Percentiles rank a stretch among this genome's conserved stretches.
Evolutionary conservation across 2,888 invertebrate genomes (phyloP).

Genomic region (Chrysolina americana): DNA sequence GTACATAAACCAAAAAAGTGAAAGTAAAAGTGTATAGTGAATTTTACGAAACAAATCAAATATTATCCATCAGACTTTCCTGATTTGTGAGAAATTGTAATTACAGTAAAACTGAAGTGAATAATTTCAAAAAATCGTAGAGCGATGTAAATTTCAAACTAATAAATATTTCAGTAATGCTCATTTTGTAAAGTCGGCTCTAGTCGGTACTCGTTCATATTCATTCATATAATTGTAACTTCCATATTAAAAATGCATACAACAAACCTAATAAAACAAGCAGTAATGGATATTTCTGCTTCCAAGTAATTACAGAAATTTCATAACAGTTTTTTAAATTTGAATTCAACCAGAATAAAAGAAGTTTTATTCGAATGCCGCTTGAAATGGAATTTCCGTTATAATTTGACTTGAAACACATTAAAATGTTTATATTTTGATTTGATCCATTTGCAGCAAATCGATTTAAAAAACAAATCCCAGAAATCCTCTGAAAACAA

Average conservation of each 20-base stretch:
- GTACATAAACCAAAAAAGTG: too few species aligned
- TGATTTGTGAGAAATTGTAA: too few species aligned
- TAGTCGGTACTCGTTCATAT: too few species aligned
- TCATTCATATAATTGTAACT: not conserved
- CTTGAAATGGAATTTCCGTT: conserved; percentile 31
- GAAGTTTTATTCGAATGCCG: conserved; percentile 38
- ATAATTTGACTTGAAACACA: conserved; percentile 41
- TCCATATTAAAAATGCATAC: conserved; percentile 36
- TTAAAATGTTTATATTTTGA: conserved; percentile 18
- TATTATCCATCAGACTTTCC: too few species aligned
- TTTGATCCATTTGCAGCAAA: not conserved
- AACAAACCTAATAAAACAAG: conserved; percentile 42
- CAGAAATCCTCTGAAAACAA: not conserved
- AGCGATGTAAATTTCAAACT: too few species aligned
- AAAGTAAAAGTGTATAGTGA: too few species aligned
- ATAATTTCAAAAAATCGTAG: too few species aligned
- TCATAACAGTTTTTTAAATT: conserved; percentile 39
- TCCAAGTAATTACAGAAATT: conserved; percentile 46
- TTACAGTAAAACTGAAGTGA: too few species aligned
- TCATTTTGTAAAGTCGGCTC: too few species aligned
- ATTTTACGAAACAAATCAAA: too few species aligned
- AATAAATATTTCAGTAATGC: too few species aligned
- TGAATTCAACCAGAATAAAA: conserved; percentile 46
- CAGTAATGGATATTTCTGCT: conserved; percentile 45
- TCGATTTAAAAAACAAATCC: not conserved